These are phyloP conservation scores for Lanistes nyassanus DNA, from an alignment of 1,140 invertebrate genomes.

Conservation along the genomic window DNA sequence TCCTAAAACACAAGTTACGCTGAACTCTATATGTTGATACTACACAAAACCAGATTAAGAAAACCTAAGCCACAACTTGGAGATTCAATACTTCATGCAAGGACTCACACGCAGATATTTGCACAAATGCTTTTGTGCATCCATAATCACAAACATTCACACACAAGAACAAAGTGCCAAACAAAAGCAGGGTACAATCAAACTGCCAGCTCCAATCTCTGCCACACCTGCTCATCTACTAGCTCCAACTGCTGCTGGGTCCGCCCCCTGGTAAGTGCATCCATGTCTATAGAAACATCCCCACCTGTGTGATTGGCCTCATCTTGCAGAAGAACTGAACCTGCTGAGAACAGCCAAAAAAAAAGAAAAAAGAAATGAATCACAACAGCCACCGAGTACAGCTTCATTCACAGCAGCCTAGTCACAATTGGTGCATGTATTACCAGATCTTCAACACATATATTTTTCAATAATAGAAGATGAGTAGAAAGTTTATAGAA, in stretches of 20 bases:
- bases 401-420: background rate
- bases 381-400: background rate
- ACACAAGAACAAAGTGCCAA: background rate
- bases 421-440: background rate
- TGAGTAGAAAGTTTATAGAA: no score
- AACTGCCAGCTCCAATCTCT: background rate
- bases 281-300: slow-evolving; percentile 64
- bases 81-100: no score
- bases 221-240: slow-evolving; percentile 73
- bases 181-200: background rate
- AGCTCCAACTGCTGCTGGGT: slow-evolving; percentile 75
- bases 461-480: background rate
- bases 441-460: background rate
- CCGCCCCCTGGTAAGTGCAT: slow-evolving; percentile 55
- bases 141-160: background rate
- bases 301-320: slow-evolving; percentile 60
- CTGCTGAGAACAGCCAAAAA: slow-evolving; percentile 56
- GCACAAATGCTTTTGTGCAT: background rate
- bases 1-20: slow-evolving; percentile 71
- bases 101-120: no score
- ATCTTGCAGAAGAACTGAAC: slow-evolving; percentile 71
- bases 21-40: slow-evolving; percentile 24
- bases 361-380: background rate
- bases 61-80: no score
- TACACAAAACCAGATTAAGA: no score